Evolutionary conservation across 2,797 vertebrate species (phyloP).

Genomic region (Crax fasciolata): DNA sequence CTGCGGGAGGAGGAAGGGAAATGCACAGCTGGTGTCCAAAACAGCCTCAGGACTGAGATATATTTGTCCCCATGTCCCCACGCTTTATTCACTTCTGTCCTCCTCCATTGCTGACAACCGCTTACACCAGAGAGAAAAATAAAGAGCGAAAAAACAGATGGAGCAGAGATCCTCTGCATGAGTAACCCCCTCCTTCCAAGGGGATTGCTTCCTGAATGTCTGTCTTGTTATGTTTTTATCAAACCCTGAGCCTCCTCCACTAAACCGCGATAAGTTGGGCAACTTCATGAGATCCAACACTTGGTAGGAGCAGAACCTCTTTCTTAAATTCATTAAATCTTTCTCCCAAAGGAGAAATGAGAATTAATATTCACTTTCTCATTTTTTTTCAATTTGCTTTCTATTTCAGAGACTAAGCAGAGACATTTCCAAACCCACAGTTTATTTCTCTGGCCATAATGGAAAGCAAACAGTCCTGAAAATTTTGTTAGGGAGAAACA

Average conservation of each 20-base stretch:
- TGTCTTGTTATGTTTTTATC: background rate
- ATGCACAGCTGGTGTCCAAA: background rate
- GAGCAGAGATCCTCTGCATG: background rate
- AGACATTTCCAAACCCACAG: constrained; percentile 1
- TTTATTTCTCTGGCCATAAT: background rate
- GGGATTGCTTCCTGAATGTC: background rate
- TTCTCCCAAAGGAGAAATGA: background rate
- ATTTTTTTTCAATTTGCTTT: constrained; percentile 32
- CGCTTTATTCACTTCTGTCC: background rate
- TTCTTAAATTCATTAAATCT: constrained; percentile 40
- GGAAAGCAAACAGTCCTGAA: background rate
- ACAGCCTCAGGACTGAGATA: background rate
- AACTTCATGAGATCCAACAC: background rate
- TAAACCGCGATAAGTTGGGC: background rate
- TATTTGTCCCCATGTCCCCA: background rate
- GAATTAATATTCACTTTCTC: constrained; percentile 17
- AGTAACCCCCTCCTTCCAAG: background rate
- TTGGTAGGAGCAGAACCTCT: constrained; percentile 48
- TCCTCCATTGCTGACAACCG: background rate
- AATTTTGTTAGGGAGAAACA: constrained; percentile 7
- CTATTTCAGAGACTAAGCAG: background rate
- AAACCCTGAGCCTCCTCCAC: background rate
- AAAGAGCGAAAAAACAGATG: background rate
- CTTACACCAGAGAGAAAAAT: background rate
- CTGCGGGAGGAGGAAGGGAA: background rate